A percentile compares a stretch with the other conserved stretches of the same genome.
phyloP scores from a whole-genome alignment of 1,140 invertebrate genomes.

The Scaptomyza hsui region DNA sequence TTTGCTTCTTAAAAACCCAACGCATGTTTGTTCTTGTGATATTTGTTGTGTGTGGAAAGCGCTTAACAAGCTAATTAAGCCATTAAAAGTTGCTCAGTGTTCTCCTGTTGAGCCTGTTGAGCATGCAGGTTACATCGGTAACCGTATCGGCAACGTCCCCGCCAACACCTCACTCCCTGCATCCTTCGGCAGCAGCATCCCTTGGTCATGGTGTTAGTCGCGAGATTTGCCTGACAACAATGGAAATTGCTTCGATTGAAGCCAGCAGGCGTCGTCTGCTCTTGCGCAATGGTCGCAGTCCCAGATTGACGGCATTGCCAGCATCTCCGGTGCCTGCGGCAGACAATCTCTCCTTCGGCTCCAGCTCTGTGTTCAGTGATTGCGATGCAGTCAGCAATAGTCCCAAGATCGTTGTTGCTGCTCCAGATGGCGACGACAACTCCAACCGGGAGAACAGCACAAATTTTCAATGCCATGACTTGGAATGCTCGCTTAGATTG shows the following conservation, averaged over 20 bases:
- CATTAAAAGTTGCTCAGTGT: no score
- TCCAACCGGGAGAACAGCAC: constrained; percentile 38
- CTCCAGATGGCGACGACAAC: constrained; percentile 25
- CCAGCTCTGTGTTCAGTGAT: constrained; percentile 2
- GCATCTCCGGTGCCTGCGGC: neutral
- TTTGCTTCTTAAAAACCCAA: no score
- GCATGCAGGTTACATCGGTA: neutral
- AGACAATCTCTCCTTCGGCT: neutral
- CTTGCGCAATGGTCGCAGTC: constrained; percentile 5
- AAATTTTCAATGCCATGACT: constrained; percentile 64
- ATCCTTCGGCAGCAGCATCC: neutral
- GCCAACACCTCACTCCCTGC: neutral
- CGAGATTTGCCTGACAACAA: constrained; percentile 2
- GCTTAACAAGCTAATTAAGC: neutral
- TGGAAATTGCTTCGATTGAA: constrained; percentile 4
- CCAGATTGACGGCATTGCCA: neutral
- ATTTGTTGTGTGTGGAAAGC: neutral
- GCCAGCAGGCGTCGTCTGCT: constrained; percentile 11
- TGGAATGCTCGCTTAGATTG: constrained; percentile 62
- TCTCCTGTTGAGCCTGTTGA: neutral
- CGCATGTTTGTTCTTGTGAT: neutral
- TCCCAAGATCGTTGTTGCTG: neutral
- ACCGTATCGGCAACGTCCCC: neutral
- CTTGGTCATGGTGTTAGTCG: neutral
- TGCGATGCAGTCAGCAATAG: neutral